A percentile compares a stretch with the other conserved stretches of the same genome.
Conservation (phyloP, 1,140 invertebrate genomes). For the Caerostris extrusa region DNA sequence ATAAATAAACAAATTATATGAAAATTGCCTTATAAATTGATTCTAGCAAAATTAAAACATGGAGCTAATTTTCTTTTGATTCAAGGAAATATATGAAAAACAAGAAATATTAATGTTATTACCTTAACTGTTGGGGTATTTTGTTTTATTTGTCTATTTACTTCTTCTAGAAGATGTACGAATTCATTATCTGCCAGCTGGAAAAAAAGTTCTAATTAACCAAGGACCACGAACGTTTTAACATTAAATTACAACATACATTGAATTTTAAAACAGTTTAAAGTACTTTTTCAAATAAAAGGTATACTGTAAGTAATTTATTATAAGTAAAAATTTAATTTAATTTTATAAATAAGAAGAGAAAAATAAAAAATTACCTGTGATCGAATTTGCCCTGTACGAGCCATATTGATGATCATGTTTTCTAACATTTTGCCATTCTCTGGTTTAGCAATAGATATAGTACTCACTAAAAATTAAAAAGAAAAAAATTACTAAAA, state of each 20-base stretch:
- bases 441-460: slow-evolving; percentile 96
- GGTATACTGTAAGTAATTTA: no score
- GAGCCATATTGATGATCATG: slow-evolving; percentile 95
- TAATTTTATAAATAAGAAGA: no score
- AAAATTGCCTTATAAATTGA: no score
- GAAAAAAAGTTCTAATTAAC: background rate
- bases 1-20: no score
- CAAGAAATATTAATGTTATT: slow-evolving; percentile 62
- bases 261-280: background rate
- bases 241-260: background rate
- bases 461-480: slow-evolving; percentile 91
- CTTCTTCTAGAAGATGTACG: slow-evolving; percentile 90
- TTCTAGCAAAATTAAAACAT: no score
- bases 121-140: slow-evolving; percentile 90
- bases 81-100: no score
- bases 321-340: no score
- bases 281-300: no score
- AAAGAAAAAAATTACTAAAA: slow-evolving; percentile 24
- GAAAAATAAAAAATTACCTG: slow-evolving; percentile 81
- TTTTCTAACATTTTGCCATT: slow-evolving; percentile 96
- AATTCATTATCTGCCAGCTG: slow-evolving; percentile 91
- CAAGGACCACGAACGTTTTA: background rate
- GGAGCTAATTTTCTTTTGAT: no score
- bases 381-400: slow-evolving; percentile 89
- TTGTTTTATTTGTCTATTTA: slow-evolving; percentile 90